These are phyloP conservation scores for Drosophila erecta DNA, from an alignment of 1,140 invertebrate species.

Conservation along the genomic window DNA sequence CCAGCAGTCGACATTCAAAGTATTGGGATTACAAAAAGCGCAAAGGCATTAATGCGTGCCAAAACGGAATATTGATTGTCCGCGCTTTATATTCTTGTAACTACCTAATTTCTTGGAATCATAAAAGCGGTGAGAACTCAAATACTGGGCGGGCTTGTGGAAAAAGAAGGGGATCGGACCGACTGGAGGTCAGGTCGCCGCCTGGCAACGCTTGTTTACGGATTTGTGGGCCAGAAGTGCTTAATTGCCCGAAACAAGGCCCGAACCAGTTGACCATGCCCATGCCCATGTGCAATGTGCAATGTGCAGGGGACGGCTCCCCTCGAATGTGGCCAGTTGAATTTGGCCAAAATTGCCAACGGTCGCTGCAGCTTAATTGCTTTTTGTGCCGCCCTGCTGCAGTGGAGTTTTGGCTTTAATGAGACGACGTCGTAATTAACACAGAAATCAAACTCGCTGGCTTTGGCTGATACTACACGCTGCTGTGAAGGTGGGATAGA, in stretches of 20 bases:
- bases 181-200: slow-evolving; percentile 11
- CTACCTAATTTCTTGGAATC: slow-evolving; percentile 8
- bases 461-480: background rate
- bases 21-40: background rate
- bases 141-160: too few relatives aligned
- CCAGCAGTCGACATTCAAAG: background rate
- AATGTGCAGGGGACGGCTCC: slow-evolving; percentile 3
- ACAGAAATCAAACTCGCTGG: slow-evolving; percentile 44
- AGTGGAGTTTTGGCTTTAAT: slow-evolving; percentile 46
- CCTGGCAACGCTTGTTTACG: slow-evolving; percentile 24
- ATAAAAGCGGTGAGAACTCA: background rate
- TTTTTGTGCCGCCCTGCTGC: slow-evolving; percentile 42
- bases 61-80: background rate
- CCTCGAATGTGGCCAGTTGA: slow-evolving; percentile 29
- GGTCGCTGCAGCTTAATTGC: slow-evolving; percentile 58
- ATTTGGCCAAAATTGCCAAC: slow-evolving; percentile 66
- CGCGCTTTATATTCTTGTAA: background rate
- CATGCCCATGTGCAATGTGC: slow-evolving; percentile 41
- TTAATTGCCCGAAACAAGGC: slow-evolving; percentile 39
- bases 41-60: background rate
- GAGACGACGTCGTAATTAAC: slow-evolving; percentile 65
- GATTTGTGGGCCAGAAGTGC: slow-evolving; percentile 45
- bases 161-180: slow-evolving; percentile 1
- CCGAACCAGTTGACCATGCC: slow-evolving; percentile 60
- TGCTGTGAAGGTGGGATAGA: slow-evolving; percentile 19